Base-by-base conservation (phyloP, 2,888 invertebrate genomes). In the Eulithis testata region DNA sequence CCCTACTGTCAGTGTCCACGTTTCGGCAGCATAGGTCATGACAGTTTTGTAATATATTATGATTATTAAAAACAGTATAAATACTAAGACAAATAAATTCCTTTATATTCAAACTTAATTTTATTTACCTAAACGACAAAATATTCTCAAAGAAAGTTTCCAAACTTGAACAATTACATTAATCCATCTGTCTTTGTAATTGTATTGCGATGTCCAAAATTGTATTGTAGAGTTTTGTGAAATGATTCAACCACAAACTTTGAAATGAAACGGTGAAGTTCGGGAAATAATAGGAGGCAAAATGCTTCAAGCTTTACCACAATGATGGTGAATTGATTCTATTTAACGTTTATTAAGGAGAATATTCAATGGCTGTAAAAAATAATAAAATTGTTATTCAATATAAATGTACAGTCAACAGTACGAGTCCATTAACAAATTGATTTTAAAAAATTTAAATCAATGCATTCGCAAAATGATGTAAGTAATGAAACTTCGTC, bases 171-270 rank as follows among this genome's bases (percentile, higher is more conserved):
- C 71, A 71, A 71, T 73, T 73, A 73, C 69, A 71, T 73, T 68
- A 71, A 71, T 73, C 71, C 68, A 66, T 73, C 71, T 71, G 72
- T 72, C 73, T 73, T 71, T 68, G 67, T 69, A 66, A 69, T 70
- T 71, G 68, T 71, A 71, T 70, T 64, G 59, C 53, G 58, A 66
- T 66, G 73, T 70, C 71, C 68, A 63, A 71, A 73, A 71, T 73
- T 69, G 70, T 73, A 70, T 73, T 70, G 70, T 58, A 56, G 66
- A 61, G 60, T 67, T 66, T 54, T 57, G 44, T 63, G 65, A 61
- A 63, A 67, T 66, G 59, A 65, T 44, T 67, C 63, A 54, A 69
- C 70, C 68, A 64, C 66, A 63, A 66, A 66, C 51, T 66, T 62
- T 63, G 52, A 56, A 65, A 65, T 65, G 47, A 68, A 62, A 61